phyloP scores from a whole-genome alignment of 2,888 invertebrate genomes.

The Piscicola geometra region DNA sequence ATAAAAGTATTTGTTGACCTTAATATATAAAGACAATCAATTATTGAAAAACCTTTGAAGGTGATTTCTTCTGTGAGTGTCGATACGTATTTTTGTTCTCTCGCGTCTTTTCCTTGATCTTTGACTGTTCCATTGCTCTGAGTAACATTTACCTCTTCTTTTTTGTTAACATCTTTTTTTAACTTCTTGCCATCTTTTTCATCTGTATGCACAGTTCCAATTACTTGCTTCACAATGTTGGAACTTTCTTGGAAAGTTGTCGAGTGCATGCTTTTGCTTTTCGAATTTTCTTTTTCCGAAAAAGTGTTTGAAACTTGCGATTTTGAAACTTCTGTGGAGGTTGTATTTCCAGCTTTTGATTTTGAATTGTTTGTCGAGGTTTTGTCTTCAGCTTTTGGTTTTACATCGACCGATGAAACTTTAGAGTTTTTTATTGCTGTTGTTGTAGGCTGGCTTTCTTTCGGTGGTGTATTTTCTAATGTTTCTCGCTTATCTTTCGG shows the following conservation, averaged over 20 bases:
- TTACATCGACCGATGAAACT: neutral
- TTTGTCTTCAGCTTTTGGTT: neutral
- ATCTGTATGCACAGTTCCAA: neutral
- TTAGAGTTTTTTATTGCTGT: no score
- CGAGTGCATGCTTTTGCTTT: neutral
- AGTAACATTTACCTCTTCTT: neutral
- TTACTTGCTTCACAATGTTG: no score
- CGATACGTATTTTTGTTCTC: conserved; percentile 29
- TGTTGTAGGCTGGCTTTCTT: neutral
- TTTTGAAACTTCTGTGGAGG: neutral
- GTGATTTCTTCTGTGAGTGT: conserved; percentile 39
- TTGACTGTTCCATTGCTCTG: neutral
- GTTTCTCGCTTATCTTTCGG: no score
- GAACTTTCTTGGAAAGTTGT: neutral
- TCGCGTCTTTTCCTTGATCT: neutral
- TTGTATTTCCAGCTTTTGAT: neutral
- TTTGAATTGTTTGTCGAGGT: neutral
- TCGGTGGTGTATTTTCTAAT: neutral
- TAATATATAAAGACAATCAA: neutral
- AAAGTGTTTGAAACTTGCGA: neutral
- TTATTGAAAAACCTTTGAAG: conserved; percentile 32
- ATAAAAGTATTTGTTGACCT: neutral
- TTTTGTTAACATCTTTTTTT: neutral
- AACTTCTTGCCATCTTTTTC: neutral
- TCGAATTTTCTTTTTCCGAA: neutral